A percentile compares a stretch with the other conserved stretches of the same genome.
Conservation (phyloP, 1,140 invertebrate genomes). For the Atta cephalotes region DNA sequence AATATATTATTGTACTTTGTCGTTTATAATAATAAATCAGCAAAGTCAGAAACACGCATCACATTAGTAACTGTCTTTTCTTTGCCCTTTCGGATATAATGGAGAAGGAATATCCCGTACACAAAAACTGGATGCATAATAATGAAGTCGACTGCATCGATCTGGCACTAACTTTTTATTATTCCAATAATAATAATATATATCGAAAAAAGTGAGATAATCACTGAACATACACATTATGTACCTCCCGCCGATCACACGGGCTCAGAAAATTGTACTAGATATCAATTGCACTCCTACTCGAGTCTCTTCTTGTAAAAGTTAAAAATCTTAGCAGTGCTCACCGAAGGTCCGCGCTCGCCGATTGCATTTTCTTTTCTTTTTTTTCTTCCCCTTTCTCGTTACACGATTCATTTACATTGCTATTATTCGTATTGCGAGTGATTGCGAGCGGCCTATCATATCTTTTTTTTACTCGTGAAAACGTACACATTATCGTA, state of each 20-base stretch:
- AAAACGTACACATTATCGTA: conserved; percentile 52
- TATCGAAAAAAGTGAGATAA: conserved; percentile 73
- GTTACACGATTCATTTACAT: conserved; percentile 61
- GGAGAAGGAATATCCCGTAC: not conserved
- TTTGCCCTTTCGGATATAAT: not conserved
- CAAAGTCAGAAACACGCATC: conserved; percentile 39
- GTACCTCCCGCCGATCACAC: conserved; percentile 35
- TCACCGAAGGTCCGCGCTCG: conserved; percentile 59
- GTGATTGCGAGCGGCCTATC: conserved; percentile 38
- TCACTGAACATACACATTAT: conserved; percentile 73
- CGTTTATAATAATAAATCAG: conserved; percentile 73
- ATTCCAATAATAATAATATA: conserved; percentile 73
- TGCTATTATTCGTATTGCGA: conserved; percentile 65
- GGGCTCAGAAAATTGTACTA: conserved; percentile 67
- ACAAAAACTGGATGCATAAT: conserved; percentile 32
- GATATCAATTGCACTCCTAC: conserved; percentile 66
- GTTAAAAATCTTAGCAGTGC: conserved; percentile 71
- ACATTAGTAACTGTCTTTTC: conserved; percentile 7
- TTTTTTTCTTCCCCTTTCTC: not conserved
- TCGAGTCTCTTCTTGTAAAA: conserved; percentile 68
- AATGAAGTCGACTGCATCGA: conserved; percentile 55
- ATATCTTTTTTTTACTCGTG: conserved; percentile 12
- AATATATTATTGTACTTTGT: conserved; percentile 74
- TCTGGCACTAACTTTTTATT: conserved; percentile 75
- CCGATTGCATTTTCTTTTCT: conserved; percentile 64